Evolutionary conservation across 2,113 vertebrate species (phyloP).

Genomic region (Bungarus multicinctus): DNA sequence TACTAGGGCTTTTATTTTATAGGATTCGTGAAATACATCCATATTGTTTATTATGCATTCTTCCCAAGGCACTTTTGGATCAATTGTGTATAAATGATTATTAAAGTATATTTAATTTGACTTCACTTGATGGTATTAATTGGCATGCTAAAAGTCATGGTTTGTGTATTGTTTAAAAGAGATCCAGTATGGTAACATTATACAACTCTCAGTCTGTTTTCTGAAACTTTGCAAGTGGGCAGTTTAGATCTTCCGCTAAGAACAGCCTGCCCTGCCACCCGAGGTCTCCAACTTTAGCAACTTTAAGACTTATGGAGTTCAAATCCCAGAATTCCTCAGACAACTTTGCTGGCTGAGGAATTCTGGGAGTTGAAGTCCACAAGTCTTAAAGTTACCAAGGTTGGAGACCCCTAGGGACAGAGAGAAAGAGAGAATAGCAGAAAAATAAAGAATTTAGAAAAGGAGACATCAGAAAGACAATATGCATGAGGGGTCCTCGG

Average conservation of each 20-base stretch:
- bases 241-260: background rate
- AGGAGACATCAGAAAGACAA: background rate
- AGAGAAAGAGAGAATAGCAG: background rate
- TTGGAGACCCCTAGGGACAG: background rate
- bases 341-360: no score
- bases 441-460: background rate
- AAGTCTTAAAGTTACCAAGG: no score
- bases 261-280: background rate
- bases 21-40: background rate
- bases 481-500: background rate
- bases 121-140: background rate
- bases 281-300: no score
- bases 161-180: background rate
- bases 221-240: background rate
- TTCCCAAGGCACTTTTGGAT: background rate
- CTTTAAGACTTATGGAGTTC: no score
- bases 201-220: background rate
- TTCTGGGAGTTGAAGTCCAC: no score
- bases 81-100: background rate
- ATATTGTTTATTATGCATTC: background rate
- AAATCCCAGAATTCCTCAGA: no score
- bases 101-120: background rate
- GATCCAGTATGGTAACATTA: background rate
- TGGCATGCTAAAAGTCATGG: background rate
- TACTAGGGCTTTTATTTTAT: background rate